Evolutionary conservation across 1,140 invertebrate genomes (phyloP).

Genomic region (Dolichoris vasculosae): DNA sequence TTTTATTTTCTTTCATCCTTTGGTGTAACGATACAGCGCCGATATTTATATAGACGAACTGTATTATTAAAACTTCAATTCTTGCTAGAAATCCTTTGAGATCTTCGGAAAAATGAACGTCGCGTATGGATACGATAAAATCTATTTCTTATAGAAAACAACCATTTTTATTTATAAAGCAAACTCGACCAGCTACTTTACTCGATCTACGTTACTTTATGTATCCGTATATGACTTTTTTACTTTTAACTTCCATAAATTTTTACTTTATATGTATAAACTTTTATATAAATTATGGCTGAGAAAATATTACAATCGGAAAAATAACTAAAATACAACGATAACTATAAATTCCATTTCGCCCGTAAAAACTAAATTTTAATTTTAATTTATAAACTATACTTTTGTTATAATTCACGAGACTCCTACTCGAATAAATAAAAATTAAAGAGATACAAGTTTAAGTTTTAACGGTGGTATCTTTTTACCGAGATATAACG

Average conservation of each 20-base stretch:
- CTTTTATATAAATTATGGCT: not conserved
- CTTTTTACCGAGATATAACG: not conserved
- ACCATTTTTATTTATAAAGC: constrained; percentile 47
- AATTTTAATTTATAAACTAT: not conserved
- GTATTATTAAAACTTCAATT: constrained; percentile 47
- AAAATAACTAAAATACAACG: not conserved
- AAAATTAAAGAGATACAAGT: not conserved
- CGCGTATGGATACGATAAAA: constrained; percentile 17
- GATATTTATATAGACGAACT: constrained; percentile 24
- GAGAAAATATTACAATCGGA: not conserved
- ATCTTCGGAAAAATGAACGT: not conserved
- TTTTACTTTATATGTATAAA: constrained; percentile 18
- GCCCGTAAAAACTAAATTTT: not conserved
- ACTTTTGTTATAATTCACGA: not conserved
- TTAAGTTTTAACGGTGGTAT: not conserved
- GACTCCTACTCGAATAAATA: too few species aligned
- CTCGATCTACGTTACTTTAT: constrained; percentile 6
- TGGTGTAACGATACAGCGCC: not conserved
- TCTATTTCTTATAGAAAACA: constrained; percentile 43
- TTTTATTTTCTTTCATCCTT: not conserved
- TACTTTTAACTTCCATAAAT: not conserved
- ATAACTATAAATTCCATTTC: not conserved
- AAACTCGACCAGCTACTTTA: constrained; percentile 6
- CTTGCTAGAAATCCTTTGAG: constrained; percentile 26
- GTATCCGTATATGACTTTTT: not conserved